Evolutionary conservation across 2,113 vertebrate genomes (phyloP), one percentile per base, ranked within the genome.

Genomic region (Monarcha castaneiventris): DNA sequence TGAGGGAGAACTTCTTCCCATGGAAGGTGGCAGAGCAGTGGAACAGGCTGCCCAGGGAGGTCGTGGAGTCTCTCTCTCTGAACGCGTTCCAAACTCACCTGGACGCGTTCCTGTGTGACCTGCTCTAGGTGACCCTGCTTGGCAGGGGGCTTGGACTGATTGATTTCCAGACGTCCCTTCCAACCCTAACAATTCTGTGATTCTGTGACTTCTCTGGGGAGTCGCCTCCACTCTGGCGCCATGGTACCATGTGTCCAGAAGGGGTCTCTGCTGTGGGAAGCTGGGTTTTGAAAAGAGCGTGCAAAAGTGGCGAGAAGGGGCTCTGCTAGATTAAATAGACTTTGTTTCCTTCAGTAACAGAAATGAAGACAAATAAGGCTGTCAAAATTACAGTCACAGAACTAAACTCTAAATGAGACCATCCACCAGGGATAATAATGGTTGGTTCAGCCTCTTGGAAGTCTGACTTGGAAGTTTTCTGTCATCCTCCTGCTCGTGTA

Each of bases 281-380:
- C 2, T 17, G n/a, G 3, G 3, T 44, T 89, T 33, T 37, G 46
- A 23, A 37, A 30, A 51, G 21, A 41, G 16, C 1, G 0, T 7
- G 14, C 18, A 16, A 1, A 80, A 59, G 20, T 7, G 21, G 18
- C 0, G 2, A 56, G 44, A 29, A 51, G 23, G 16, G 5, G 13
- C 56, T 51, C 1, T 12, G 4, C 2, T 52, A 10, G 10, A 16
- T 48, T 56, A 58, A 69, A 11, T 4, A 49, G 18, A 19, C 6
- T 11, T 13, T 13, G 4, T 23, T 16, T 13, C 2, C 13, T 16
- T 4, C 25, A 5, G 1, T 39, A 55, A 13, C 0, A 3, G 44
- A 37, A 69, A 37, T 25, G 3, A 8, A 4, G 6, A 27, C 41
- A 30, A 49, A 9, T 41, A 17, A 19, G 37, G 6, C 25, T 68